Percentiles rank a stretch among this genome's conserved stretches.
phyloP scores from a whole-genome alignment of 2,888 invertebrate genomes.

The Schrankia costaestrigalis region DNA sequence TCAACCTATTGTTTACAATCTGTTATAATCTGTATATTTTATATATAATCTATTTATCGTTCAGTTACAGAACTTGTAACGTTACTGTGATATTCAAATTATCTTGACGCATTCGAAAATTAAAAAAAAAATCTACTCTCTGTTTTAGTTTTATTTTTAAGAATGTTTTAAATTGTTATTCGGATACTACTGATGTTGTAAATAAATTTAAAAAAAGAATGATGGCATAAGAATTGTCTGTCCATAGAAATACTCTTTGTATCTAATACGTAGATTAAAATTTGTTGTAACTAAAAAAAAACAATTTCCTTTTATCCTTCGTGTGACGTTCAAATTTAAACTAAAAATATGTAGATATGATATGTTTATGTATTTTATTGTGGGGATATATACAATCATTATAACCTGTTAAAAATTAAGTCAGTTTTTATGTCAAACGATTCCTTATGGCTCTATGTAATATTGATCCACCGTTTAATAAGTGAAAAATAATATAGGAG shows the following conservation, averaged over 20 bases:
- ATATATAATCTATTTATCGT: conserved; percentile 39
- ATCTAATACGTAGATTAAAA: conserved; percentile 39
- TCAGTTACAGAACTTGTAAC: conserved; percentile 46
- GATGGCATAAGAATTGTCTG: conserved; percentile 54
- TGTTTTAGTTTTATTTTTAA: conserved; percentile 22
- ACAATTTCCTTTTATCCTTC: too few relatives aligned
- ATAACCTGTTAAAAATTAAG: too few relatives aligned
- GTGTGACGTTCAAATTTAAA: not conserved
- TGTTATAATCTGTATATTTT: conserved; percentile 40
- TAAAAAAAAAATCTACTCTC: conserved; percentile 29
- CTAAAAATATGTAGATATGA: not conserved
- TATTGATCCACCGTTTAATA: too few relatives aligned
- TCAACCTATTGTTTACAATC: conserved; percentile 38
- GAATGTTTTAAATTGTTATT: conserved; percentile 34
- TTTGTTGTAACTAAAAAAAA: conserved; percentile 18
- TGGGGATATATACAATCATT: too few relatives aligned
- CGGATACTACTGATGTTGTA: conserved; percentile 47
- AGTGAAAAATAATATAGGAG: too few relatives aligned
- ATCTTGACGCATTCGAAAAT: conserved; percentile 34
- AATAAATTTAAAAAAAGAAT: conserved; percentile 54
- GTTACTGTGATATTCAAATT: conserved; percentile 70
- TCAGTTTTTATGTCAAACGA: too few relatives aligned
- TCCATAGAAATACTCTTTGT: conserved; percentile 55
- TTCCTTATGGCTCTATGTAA: too few relatives aligned
- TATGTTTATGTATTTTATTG: too few relatives aligned